Conservation (phyloP, 2,113 vertebrate genomes). For the Tachysurus vachellii region DNA sequence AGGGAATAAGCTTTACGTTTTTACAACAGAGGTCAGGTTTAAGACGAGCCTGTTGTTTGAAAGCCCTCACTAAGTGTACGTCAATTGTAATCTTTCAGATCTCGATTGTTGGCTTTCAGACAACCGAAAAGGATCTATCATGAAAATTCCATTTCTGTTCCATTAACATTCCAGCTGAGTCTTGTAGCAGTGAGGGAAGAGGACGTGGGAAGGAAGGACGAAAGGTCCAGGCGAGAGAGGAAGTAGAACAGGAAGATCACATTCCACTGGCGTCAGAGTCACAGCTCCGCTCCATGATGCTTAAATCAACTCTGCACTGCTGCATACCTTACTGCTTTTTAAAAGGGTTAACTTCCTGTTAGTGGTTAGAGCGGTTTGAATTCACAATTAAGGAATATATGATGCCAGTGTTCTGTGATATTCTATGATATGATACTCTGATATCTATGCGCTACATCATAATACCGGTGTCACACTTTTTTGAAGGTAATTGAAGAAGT, state of each 20-base stretch:
- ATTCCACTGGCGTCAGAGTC: slow-evolving; percentile 38
- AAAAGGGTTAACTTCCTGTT: slow-evolving; percentile 3
- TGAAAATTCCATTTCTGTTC: slow-evolving; percentile 33
- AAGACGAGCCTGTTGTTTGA: slow-evolving; percentile 8
- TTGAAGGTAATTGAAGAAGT: not conserved
- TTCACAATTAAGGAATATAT: not conserved
- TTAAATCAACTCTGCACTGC: slow-evolving; percentile 24
- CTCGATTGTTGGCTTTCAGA: slow-evolving; percentile 7
- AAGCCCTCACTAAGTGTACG: not conserved
- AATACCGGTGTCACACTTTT: not conserved
- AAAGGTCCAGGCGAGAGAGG: slow-evolving; percentile 31
- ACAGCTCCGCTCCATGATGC: slow-evolving; percentile 7
- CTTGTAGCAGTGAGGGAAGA: slow-evolving; percentile 30
- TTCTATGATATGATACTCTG: not conserved
- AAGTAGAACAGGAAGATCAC: slow-evolving; percentile 34
- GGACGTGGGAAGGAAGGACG: slow-evolving; percentile 27
- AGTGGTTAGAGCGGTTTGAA: slow-evolving; percentile 3
- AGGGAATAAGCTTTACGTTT: not conserved
- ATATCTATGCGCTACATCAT: not conserved
- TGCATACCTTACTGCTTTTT: not conserved
- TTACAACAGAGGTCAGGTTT: not conserved
- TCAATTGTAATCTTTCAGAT: slow-evolving; percentile 20
- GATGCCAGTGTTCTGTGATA: not conserved
- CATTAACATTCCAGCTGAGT: slow-evolving; percentile 36
- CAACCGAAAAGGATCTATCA: slow-evolving; percentile 7